Evolutionary conservation across 2,797 vertebrate genomes (phyloP).

Genomic region (Falco biarmicus): DNA sequence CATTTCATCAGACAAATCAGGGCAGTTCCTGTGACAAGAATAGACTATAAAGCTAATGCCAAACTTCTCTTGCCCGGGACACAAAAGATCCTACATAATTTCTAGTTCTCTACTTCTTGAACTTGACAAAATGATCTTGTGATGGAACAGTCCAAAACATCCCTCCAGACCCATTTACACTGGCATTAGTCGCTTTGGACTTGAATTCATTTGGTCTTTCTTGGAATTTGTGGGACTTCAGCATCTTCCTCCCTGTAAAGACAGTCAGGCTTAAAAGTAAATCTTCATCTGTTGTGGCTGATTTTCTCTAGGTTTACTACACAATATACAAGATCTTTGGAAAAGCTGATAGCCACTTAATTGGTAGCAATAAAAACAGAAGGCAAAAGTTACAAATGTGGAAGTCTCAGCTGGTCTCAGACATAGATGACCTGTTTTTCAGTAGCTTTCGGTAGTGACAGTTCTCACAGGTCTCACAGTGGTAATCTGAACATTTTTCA

Average conservation of each 20-base stretch:
- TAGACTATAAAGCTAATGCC: background rate
- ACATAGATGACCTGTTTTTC: background rate
- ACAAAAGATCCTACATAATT: background rate
- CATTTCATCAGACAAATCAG: background rate
- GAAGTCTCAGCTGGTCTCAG: background rate
- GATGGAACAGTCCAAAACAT: background rate
- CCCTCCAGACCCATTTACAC: background rate
- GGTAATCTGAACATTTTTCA: background rate
- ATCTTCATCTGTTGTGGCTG: background rate
- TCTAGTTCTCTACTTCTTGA: background rate
- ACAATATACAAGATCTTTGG: background rate
- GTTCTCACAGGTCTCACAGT: background rate
- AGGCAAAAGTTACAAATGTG: background rate
- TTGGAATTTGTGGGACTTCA: background rate
- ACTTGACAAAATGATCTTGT: background rate
- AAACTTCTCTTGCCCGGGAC: background rate
- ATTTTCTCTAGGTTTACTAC: background rate
- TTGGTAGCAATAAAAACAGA: background rate
- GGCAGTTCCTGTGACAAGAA: background rate
- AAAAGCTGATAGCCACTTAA: background rate
- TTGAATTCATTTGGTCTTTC: background rate
- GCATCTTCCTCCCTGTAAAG: background rate
- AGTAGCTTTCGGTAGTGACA: background rate
- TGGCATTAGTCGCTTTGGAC: background rate
- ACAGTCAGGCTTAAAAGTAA: background rate